Conservation (phyloP, 1,140 invertebrate genomes). For the Mycetomoellerius zeteki region DNA sequence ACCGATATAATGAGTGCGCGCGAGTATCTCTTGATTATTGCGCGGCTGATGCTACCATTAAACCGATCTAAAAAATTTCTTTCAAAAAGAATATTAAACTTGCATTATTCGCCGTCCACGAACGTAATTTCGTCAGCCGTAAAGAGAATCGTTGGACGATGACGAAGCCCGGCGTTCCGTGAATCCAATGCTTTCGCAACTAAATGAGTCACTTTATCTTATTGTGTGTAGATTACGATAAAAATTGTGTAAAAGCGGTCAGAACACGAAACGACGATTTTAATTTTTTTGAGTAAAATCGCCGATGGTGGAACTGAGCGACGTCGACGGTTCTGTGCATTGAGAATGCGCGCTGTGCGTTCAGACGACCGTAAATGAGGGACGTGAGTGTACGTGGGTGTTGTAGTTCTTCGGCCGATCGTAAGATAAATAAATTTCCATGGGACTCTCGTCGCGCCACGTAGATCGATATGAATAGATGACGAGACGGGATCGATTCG, state of each 20-base stretch:
- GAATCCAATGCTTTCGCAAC: constrained; percentile 4
- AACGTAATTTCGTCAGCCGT: constrained; percentile 33
- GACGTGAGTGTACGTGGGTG: constrained; percentile 53
- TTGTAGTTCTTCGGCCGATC: constrained; percentile 40
- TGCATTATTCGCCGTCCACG: constrained; percentile 22
- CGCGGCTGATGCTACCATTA: constrained; percentile 43
- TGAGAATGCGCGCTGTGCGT: constrained; percentile 6
- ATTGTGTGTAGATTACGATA: neutral
- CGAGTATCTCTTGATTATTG: constrained; percentile 55
- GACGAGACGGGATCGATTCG: constrained; percentile 50
- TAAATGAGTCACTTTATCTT: neutral
- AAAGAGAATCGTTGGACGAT: constrained; percentile 24
- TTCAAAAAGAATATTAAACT: constrained; percentile 45
- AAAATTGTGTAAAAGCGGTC: neutral
- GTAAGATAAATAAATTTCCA: constrained; percentile 63
- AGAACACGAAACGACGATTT: neutral
- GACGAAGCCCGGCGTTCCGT: neutral
- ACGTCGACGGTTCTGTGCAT: constrained; percentile 3
- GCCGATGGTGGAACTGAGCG: neutral
- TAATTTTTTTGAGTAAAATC: neutral
- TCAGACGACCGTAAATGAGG: constrained; percentile 39
- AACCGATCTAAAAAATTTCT: constrained; percentile 41
- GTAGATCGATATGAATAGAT: constrained; percentile 57
- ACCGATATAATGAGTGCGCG: constrained; percentile 55
- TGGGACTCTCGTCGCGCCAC: constrained; percentile 32